Base-by-base conservation (phyloP, 2,888 invertebrate genomes). In the Dicroscelio sp. region DNA sequence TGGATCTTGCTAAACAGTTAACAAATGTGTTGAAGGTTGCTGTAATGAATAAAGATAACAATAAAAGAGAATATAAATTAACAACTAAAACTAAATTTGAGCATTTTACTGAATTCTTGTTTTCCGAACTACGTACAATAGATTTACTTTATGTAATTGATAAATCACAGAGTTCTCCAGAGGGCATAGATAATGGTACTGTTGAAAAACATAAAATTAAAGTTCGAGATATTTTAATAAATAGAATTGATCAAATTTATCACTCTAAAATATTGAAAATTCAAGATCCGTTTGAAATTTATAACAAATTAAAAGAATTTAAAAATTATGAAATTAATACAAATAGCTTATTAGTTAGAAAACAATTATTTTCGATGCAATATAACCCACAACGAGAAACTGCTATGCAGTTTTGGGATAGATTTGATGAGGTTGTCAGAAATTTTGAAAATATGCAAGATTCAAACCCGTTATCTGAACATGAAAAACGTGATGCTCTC, bases 111-210 rank as follows among this genome's bases (percentile, higher is more conserved):
- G 90, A 93, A 31, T 86, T 84, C 73, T 78, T 90, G 0, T 75
- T 80, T 1, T 91, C 91, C 17, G 90, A 92, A 75, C 33, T 92
- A 10, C 79, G 90, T 85, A 63, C 33, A 14, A 35, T 60, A 30
- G 88, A 90, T n/a, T 71, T 90, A 23, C 31, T 88, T 2, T 83
- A 92, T 31, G 60, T 91, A 14, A 90, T 92, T 83, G 83, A 90
- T 27, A 1, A 55, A 14, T 79, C 20, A 23, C 55, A 33, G 33
- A 31, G 33, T 4, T 14, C 65, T 4, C 76, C 35, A 10, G 3
- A 6, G 27, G n/a, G 25, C 3, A 0, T 69, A 20, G 80, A 90
- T 63, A 83, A 63, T 2, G 10, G 20, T 23, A 82, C 78, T 0
- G 73, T 23, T 14, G 76, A 86, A 31, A 78, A 48, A 48, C 48